These are phyloP conservation scores for Oxytorus armatus DNA, from an alignment of 2,888 invertebrate genomes.

Conservation along the genomic window DNA sequence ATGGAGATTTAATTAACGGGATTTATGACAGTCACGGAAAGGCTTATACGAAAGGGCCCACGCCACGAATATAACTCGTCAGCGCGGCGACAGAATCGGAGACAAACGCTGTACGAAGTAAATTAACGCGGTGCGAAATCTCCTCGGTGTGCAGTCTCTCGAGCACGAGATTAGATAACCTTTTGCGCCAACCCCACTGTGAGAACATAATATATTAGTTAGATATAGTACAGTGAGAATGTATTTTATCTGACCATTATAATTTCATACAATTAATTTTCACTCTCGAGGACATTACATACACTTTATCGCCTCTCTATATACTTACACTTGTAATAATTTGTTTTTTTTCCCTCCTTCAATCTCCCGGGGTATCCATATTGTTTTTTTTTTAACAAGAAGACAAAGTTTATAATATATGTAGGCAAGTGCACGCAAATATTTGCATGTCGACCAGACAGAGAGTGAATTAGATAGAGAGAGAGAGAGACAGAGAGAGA, in stretches of 20 bases:
- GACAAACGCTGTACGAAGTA: constrained; percentile 35
- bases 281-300: constrained; percentile 40
- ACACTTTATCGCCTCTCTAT: constrained; percentile 22
- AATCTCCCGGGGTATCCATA: constrained; percentile 1
- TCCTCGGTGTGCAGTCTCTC: constrained; percentile 54
- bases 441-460: constrained; percentile 10
- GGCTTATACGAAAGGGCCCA: constrained; percentile 55
- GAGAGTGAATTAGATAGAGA: constrained; percentile 7
- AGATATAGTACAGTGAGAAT: neutral
- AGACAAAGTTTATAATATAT: neutral
- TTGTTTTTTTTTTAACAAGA: constrained; percentile 7
- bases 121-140: constrained; percentile 69
- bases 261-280: constrained; percentile 58
- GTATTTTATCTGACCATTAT: constrained; percentile 46
- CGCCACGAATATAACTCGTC: constrained; percentile 56
- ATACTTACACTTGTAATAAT: constrained; percentile 20
- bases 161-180: constrained; percentile 64
- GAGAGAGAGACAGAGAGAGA: constrained; percentile 13
- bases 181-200: constrained; percentile 43
- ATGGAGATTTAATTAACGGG: constrained; percentile 79
- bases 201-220: constrained; percentile 11
- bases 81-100: constrained; percentile 51
- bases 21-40: constrained; percentile 75
- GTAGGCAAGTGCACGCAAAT: neutral
- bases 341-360: constrained; percentile 15